Percentiles rank a stretch among this genome's conserved stretches.
phyloP scores from a whole-genome alignment of 2,797 vertebrate genomes.

The Helarctos malayanus region DNA sequence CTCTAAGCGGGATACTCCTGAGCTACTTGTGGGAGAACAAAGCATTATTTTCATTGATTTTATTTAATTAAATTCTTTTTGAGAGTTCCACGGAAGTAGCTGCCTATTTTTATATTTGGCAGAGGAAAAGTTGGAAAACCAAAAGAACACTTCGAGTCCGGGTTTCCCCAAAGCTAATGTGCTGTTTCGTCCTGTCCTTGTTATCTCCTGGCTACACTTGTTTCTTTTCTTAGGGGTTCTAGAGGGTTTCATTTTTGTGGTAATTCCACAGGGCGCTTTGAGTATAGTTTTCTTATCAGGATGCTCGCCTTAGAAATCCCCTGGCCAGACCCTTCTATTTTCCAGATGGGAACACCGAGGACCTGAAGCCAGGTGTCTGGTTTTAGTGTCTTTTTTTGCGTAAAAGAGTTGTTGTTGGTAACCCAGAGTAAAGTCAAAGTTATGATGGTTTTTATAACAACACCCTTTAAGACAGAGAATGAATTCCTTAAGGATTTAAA shows the following conservation, averaged over 20 bases:
- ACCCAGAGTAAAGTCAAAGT: conserved; percentile 67
- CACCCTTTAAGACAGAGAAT: conserved; percentile 11
- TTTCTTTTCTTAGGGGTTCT: conserved; percentile 31
- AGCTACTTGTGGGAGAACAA: conserved; percentile 56
- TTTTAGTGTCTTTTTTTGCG: background rate
- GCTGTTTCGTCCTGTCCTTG: background rate
- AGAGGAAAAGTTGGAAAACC: conserved; percentile 36
- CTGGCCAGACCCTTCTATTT: background rate
- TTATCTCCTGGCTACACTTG: conserved; percentile 2
- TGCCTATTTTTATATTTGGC: conserved; percentile 72
- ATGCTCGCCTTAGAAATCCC: background rate
- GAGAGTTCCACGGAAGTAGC: conserved; percentile 40
- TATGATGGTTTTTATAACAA: conserved; percentile 74
- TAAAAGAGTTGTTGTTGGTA: conserved; percentile 45
- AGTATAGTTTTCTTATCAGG: background rate
- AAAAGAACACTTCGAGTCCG: background rate
- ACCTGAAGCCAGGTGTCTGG: background rate
- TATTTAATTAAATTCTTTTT: conserved; percentile 63
- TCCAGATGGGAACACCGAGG: background rate
- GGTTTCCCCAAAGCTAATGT: background rate
- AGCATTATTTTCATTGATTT: conserved; percentile 71
- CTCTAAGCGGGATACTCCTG: background rate
- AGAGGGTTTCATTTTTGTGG: background rate
- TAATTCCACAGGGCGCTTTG: background rate
- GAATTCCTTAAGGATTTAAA: conserved; percentile 69